These are phyloP conservation scores for Drosophila pseudotakahashii DNA, from an alignment of 2,888 invertebrate genomes.

Conservation along the genomic window DNA sequence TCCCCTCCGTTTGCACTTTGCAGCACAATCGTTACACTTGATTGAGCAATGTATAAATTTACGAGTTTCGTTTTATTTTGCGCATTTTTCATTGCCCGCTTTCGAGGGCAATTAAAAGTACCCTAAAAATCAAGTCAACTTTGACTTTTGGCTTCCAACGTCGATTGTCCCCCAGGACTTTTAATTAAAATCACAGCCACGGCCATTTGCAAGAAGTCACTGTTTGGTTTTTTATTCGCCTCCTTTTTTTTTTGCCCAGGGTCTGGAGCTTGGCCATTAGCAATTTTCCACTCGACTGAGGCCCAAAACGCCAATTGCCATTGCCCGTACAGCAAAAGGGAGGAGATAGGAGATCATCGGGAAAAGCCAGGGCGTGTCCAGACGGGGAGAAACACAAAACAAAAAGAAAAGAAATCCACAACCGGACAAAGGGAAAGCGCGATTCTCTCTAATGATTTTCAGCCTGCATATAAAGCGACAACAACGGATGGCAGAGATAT, in stretches of 20 bases:
- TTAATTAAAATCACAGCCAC: conserved; percentile 73
- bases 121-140: conserved; percentile 74
- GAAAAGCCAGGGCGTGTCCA: conserved; percentile 47
- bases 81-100: conserved; percentile 20
- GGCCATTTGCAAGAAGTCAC: conserved; percentile 63
- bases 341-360: conserved; percentile 55
- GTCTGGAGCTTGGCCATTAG: conserved; percentile 62
- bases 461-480: conserved; percentile 21
- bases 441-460: conserved; percentile 34
- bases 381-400: conserved; percentile 6
- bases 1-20: conserved; percentile 21
- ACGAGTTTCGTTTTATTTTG: conserved; percentile 7
- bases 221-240: conserved; percentile 36
- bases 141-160: conserved; percentile 53
- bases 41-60: conserved; percentile 71
- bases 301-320: conserved; percentile 35
- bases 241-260: conserved; percentile 8
- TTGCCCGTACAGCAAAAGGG: conserved; percentile 54
- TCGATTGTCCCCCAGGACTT: conserved; percentile 47
- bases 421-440: conserved; percentile 20
- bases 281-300: conserved; percentile 73
- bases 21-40: conserved; percentile 59
- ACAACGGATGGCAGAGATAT: conserved; percentile 7
- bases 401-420: conserved; percentile 12
- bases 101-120: conserved; percentile 64